Evolutionary conservation across 30 jellyfish, hydroid and myxozoan species (phyloP).

Genomic region (Catostylus mosaicus): DNA sequence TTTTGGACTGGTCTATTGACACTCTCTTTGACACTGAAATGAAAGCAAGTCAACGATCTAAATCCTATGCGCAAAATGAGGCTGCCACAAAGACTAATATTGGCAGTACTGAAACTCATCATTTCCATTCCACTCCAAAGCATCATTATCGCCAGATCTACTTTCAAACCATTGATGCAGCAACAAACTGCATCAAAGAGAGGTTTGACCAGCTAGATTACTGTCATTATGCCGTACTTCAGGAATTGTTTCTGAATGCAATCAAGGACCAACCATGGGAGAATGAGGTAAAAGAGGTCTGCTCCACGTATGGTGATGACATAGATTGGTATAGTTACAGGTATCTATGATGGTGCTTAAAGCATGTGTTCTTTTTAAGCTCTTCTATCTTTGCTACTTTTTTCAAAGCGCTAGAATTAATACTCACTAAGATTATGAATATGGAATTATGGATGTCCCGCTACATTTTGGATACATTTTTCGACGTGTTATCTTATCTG

Average conservation of each 20-base stretch:
- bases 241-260: conserved; percentile 6
- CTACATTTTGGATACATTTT: background rate
- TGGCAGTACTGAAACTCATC: conserved; percentile 28
- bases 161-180: conserved; percentile 16
- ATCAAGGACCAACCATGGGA: conserved; percentile 55
- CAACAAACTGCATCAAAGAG: conserved; percentile 34
- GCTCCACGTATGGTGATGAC: conserved; percentile 33
- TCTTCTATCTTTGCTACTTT: background rate
- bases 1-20: conserved; percentile 25
- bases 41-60: conserved; percentile 35
- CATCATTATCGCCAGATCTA: conserved; percentile 48
- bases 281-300: conserved; percentile 29
- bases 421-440: background rate
- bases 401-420: background rate
- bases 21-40: conserved; percentile 37
- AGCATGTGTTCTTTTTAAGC: conserved; percentile 1
- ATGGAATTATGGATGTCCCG: background rate
- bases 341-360: no score
- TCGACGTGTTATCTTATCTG: background rate
- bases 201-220: conserved; percentile 61
- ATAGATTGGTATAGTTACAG: conserved; percentile 13
- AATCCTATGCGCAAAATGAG: conserved; percentile 41
- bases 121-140: conserved; percentile 44
- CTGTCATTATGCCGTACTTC: background rate
- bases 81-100: conserved; percentile 28